Evolutionary conservation across 2,888 invertebrate species (phyloP), one percentile per base, ranked within the genome.

Genomic region (Lordiphosa fenestrarum): DNA sequence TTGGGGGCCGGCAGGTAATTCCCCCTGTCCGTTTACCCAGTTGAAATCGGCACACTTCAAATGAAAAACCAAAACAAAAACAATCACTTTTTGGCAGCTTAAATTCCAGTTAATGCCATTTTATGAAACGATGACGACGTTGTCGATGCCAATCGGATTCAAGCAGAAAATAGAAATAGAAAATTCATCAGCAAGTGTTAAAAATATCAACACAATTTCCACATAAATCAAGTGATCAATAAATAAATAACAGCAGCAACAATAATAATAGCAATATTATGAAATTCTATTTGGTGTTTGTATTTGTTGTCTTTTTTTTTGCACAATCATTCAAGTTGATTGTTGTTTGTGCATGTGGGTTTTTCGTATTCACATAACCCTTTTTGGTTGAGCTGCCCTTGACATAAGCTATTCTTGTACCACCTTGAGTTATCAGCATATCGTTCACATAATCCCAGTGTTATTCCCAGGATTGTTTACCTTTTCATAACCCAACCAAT

Each of bases 51-150:
- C 62, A 13, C 44, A 66, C 67, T 55, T 66, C 67, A 66, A 67
- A 53, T 57, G 38, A 56, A 59, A 36, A n/a, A 9, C 6, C 40
- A 39, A n/a, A 15, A 33, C 23, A 33, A 9, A 25, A 33, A 12
- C 38, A 12, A 38, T 37, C 7, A 51, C 38, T 50, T 47, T 47
- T 63, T 76, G 81, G 65, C 77, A 77, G 69, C 53, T 61, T 42
- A 66, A 77, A 84, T 77, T 54, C 84, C 72, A 74, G 38, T 73
- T 84, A 81, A 80, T 84, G 51, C 74, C 81, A 13, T 59, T 68
- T 68, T 66, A 80, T 71, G 46, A 77, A 76, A 66, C 49, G 62
- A 21, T 57, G 10, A 46, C 40, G 61, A 40, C 21, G 37, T 19
- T 12, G 12, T 12, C 39, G 56, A 59, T 57, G 56, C 53, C 69